These are phyloP conservation scores for Pandemis cinnamomeana DNA, from an alignment of 2,888 invertebrate species.

Conservation along the genomic window DNA sequence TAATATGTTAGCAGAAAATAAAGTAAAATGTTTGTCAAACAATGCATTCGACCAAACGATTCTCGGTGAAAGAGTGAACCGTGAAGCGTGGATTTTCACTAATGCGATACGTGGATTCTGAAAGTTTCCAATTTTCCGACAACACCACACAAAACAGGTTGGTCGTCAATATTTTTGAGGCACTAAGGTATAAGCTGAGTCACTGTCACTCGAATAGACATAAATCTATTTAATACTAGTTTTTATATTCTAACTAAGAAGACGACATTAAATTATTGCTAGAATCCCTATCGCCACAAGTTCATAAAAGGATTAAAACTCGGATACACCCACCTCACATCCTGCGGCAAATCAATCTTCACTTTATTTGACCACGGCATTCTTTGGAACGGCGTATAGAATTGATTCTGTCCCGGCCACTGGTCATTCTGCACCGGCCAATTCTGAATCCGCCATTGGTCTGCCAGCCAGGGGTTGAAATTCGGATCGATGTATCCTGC, in stretches of 20 bases:
- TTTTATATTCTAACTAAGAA: not conserved
- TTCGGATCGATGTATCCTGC: constrained; percentile 49
- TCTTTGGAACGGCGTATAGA: not conserved
- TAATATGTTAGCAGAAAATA: too few species aligned
- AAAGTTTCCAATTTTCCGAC: too few species aligned
- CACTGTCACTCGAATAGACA: not conserved
- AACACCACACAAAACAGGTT: not conserved
- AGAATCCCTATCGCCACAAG: constrained; percentile 54
- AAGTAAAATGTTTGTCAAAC: too few species aligned
- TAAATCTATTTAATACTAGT: too few species aligned
- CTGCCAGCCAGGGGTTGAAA: constrained; percentile 43
- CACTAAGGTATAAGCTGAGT: not conserved
- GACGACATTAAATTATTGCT: too few species aligned
- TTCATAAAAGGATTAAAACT: constrained; percentile 60
- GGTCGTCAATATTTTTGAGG: not conserved
- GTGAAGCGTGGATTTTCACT: too few species aligned
- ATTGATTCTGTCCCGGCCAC: constrained; percentile 20
- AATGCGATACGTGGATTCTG: too few species aligned
- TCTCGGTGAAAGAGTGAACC: too few species aligned
- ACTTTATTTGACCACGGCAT: constrained; percentile 55
- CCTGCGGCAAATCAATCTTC: constrained; percentile 48
- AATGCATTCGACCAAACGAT: too few species aligned
- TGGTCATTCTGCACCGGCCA: constrained; percentile 17
- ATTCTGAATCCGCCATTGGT: constrained; percentile 16
- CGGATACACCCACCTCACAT: constrained; percentile 58